Evolutionary conservation across 1,140 invertebrate species (phyloP).

Genomic region (Neodiprion lecontei): DNA sequence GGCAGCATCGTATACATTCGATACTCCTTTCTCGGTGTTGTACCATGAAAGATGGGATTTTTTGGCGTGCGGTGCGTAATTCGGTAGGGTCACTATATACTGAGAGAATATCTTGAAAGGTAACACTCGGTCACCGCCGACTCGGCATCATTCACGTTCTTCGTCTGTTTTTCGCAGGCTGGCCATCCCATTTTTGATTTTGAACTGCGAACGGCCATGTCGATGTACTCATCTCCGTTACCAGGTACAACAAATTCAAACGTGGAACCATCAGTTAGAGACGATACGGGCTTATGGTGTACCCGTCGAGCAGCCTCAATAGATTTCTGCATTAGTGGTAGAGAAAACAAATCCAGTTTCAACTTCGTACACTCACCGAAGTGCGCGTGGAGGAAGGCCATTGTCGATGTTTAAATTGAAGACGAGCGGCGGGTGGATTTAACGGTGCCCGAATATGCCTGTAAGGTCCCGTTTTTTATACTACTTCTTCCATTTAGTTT

Average conservation of each 20-base stretch:
- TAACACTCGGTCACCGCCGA: background rate
- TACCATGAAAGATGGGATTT: constrained; percentile 21
- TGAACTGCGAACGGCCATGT: background rate
- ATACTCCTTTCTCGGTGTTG: background rate
- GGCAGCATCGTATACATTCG: constrained; percentile 8
- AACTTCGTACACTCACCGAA: constrained; percentile 38
- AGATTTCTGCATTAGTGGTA: constrained; percentile 54
- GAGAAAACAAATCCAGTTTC: constrained; percentile 56
- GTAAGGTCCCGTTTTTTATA: constrained; percentile 5
- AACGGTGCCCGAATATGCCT: constrained; percentile 12
- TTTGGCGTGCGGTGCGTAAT: constrained; percentile 23
- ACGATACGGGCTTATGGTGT: background rate
- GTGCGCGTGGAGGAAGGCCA: constrained; percentile 29
- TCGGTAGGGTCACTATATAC: constrained; percentile 18
- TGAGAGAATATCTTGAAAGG: constrained; percentile 25
- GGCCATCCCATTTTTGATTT: background rate
- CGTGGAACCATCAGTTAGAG: background rate
- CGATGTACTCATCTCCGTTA: constrained; percentile 14
- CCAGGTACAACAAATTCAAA: constrained; percentile 1
- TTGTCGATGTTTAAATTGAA: background rate
- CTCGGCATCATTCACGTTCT: too few relatives aligned
- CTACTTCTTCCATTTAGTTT: background rate
- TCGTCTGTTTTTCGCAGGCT: too few relatives aligned
- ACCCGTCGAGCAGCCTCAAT: constrained; percentile 46
- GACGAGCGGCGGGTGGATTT: background rate